Percentiles rank a stretch among this genome's conserved stretches.
Conservation (phyloP, 2,113 vertebrate species). For the Phylloscopus trochilus region DNA sequence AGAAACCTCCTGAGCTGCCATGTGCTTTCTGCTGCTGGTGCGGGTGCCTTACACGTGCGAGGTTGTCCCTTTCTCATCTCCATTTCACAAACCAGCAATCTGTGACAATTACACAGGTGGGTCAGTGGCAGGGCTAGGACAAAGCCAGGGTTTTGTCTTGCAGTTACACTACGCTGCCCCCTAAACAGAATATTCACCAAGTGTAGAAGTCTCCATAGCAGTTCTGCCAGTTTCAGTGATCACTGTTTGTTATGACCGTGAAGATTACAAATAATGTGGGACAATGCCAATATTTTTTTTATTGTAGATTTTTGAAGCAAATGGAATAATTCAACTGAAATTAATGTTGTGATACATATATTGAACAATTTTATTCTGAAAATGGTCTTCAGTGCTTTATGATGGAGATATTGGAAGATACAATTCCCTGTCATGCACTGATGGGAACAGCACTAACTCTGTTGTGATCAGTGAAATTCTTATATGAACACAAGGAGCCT, state of each 20-base stretch:
- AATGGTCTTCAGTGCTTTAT: not conserved
- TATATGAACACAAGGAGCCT: not conserved
- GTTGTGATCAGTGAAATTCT: not conserved
- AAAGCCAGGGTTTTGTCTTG: not conserved
- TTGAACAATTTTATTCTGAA: not conserved
- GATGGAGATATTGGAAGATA: not conserved
- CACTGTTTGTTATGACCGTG: rapidly evolving
- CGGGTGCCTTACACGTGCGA: rapidly evolving
- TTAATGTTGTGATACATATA: not conserved
- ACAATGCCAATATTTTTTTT: not conserved
- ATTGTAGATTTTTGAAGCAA: not conserved
- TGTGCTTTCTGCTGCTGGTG: rapidly evolving
- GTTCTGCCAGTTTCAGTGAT: not conserved
- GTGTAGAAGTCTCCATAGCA: not conserved
- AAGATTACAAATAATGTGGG: not conserved
- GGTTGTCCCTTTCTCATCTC: not conserved
- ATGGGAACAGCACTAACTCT: not conserved
- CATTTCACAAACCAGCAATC: not conserved
- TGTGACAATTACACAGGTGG: not conserved
- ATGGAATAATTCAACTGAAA: not conserved
- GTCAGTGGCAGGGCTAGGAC: not conserved
- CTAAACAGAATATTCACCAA: not conserved
- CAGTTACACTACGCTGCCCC: not conserved
- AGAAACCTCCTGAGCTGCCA: not conserved
- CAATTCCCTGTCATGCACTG: not conserved